Conservation (phyloP, 2,797 vertebrate species). For the Intellagama lesueurii region DNA sequence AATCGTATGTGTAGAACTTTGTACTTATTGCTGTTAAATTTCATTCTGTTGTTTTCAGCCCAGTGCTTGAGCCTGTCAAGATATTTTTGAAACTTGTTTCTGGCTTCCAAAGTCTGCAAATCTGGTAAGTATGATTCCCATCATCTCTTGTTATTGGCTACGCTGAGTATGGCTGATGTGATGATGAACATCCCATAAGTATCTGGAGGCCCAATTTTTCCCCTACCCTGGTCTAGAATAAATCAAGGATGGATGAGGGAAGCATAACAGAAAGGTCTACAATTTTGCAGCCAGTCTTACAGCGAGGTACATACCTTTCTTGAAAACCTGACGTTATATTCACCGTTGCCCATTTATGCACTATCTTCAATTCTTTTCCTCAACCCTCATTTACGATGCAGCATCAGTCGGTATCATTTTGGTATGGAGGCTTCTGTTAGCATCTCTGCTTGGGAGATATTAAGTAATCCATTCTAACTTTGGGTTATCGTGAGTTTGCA, state of each 20-base stretch:
- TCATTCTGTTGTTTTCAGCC: no score
- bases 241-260: not conserved
- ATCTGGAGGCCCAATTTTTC: no score
- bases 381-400: conserved; percentile 29
- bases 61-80: no score
- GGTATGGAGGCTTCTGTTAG: conserved; percentile 59
- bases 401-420: conserved; percentile 38
- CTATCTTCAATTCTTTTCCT: not conserved
- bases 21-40: no score
- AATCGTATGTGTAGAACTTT: no score
- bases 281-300: not conserved
- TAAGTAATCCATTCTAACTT: conserved; percentile 66
- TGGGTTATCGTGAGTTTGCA: conserved; percentile 64
- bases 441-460: conserved; percentile 55
- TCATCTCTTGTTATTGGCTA: no score
- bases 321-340: not conserved
- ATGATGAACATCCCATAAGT: no score
- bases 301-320: not conserved
- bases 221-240: not conserved
- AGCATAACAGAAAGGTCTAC: not conserved
- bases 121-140: no score
- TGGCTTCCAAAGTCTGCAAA: no score
- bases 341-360: not conserved
- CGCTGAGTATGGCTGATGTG: no score
- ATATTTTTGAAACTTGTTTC: no score